Conservation (phyloP, 2,888 invertebrate species). For the Cephus nigrinus region DNA sequence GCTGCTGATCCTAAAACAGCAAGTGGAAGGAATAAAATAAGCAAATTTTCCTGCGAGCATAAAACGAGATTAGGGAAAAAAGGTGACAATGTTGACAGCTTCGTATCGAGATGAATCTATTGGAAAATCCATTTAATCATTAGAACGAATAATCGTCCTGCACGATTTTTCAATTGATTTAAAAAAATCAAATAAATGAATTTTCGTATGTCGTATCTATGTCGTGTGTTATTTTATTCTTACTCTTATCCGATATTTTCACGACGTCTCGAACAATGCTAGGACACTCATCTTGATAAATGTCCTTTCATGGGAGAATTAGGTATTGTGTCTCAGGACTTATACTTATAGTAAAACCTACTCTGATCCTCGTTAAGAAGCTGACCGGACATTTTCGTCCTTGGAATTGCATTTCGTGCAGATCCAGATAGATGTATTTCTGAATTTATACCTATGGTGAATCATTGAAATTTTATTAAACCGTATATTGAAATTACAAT, state of each 20-base stretch:
- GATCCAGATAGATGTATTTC: neutral
- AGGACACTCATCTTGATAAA: neutral
- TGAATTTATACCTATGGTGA: neutral
- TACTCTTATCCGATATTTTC: neutral
- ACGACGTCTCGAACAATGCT: neutral
- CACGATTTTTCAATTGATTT: neutral
- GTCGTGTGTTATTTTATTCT: neutral
- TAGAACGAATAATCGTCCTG: neutral
- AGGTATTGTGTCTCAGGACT: neutral
- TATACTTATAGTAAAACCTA: neutral
- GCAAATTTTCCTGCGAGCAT: neutral
- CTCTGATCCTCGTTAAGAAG: neutral
- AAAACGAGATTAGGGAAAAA: neutral
- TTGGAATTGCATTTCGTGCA: neutral
- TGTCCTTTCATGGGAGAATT: neutral
- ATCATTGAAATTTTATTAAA: neutral
- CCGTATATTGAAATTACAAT: neutral
- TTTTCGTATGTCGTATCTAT: neutral
- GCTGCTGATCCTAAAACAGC: neutral
- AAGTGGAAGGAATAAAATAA: neutral
- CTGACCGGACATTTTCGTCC: neutral
- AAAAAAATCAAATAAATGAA: neutral
- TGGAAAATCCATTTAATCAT: no score
- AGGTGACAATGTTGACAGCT: neutral
- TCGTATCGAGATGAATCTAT: neutral